Evolutionary conservation across 2,797 vertebrate genomes (phyloP).

Genomic region (Agapornis canus): DNA sequence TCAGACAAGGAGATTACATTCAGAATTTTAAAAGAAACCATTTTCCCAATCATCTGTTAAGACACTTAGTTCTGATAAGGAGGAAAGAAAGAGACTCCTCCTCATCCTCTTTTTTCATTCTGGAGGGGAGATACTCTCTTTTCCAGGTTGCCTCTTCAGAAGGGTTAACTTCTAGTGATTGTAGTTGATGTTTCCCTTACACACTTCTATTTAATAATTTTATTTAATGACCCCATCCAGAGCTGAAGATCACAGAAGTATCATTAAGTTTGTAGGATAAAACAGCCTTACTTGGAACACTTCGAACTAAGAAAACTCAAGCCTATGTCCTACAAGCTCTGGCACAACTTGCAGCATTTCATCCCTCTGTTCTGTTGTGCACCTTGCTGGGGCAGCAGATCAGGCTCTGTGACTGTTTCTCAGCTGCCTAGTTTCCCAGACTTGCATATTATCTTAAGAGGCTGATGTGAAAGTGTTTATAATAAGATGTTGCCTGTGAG

Average conservation of each 20-base stretch:
- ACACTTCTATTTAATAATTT: neutral
- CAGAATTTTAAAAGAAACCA: neutral
- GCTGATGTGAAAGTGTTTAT: neutral
- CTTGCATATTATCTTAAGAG: neutral
- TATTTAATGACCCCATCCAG: neutral
- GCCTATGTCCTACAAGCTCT: fast-evolving
- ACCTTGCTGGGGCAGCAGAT: neutral
- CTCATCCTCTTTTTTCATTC: neutral
- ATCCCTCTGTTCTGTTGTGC: neutral
- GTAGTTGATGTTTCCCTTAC: neutral
- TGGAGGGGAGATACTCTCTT: neutral
- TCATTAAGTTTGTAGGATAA: neutral
- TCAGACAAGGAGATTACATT: neutral
- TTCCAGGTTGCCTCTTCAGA: neutral
- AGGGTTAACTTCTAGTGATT: neutral
- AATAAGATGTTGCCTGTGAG: neutral
- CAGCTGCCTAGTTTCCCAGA: neutral
- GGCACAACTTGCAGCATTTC: neutral
- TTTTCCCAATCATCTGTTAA: neutral
- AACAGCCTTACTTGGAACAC: neutral
- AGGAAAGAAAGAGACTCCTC: neutral
- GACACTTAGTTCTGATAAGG: neutral
- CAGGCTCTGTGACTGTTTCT: neutral
- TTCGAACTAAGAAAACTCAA: neutral
- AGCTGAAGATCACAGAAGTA: neutral